These are phyloP conservation scores for Adelges cooleyi DNA, from an alignment of 1,140 invertebrate species.

Conservation along the genomic window DNA sequence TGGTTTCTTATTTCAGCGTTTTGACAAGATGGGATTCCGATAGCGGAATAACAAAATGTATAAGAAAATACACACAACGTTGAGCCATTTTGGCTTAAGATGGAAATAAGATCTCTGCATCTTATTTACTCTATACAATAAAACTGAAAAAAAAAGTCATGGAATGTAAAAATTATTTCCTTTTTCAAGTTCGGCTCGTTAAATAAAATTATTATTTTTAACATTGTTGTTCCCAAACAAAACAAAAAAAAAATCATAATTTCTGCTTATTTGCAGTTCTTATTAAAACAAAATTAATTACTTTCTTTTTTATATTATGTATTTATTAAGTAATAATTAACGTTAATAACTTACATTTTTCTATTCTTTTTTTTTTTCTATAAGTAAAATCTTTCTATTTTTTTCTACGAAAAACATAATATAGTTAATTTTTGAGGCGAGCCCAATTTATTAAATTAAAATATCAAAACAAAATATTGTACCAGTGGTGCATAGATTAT, in stretches of 20 bases:
- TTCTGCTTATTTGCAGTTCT: slow-evolving; percentile 15
- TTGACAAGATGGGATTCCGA: slow-evolving; percentile 19
- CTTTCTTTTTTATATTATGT: slow-evolving; percentile 22
- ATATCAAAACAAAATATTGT: slow-evolving; percentile 8
- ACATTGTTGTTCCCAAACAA: neutral
- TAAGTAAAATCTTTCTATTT: slow-evolving; percentile 14
- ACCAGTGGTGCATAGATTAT: slow-evolving; percentile 7
- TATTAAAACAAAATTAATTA: neutral
- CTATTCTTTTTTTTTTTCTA: neutral
- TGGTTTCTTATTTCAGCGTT: slow-evolving; percentile 8
- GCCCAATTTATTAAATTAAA: slow-evolving; percentile 6
- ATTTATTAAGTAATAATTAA: slow-evolving; percentile 18
- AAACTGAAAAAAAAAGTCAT: slow-evolving; percentile 7
- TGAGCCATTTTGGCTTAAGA: neutral
- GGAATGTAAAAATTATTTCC: neutral
- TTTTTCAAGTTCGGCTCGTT: slow-evolving; percentile 14
- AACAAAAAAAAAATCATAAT: neutral
- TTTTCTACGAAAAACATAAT: slow-evolving; percentile 6
- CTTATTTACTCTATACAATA: slow-evolving; percentile 10
- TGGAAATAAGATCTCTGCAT: slow-evolving; percentile 4
- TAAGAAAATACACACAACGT: slow-evolving; percentile 17
- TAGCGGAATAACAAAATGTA: slow-evolving; percentile 21
- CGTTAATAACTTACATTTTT: no score
- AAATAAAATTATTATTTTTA: slow-evolving; percentile 4
- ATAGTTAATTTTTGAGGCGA: slow-evolving; percentile 10